Evolutionary conservation across 2,888 invertebrate species (phyloP), one percentile per base, ranked within the genome.

Genomic region (Theretra japonica): DNA sequence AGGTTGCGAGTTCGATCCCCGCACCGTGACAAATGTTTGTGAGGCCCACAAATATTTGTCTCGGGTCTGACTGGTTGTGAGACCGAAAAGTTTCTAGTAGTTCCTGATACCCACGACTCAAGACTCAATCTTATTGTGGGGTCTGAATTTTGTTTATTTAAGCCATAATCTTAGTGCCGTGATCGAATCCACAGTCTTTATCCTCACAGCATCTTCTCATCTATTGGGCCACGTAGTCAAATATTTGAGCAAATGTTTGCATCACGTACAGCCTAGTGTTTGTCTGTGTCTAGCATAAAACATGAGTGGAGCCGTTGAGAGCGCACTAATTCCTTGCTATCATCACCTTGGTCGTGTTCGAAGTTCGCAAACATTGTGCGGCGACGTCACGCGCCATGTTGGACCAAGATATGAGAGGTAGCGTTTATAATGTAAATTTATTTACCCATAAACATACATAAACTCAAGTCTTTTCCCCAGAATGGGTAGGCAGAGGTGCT

Each of bases 291-390:
- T 25, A 50, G n/a, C 68, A 56, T 41, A 57, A 70, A 56, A 58
- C 65, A 65, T 48, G 65, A 48, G 65, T 41, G 41, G 65, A 65
- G 56, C 33, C 23, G 71, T 72, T 60, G 53, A 70, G 71, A 70
- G 70, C 60, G 58, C 68, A 48, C 58, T 72, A 69, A 71, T 73
- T 70, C 70, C 68, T 21, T 23, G 68, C 58, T 68, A 70, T 70
- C 70, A 68, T 73, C 72, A 70, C 72, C 59, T 70, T 50, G 53
- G 68, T 57, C 69, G 70, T 68, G 65, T 69, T 65, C 72, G 21
- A 65, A 71, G 70, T 73, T 73, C n/a, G 73, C 70, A 71, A 73
- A 73, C 69, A 73, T 48, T 62, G 69, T 70, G 70, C 7, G 60
- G 68, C 68, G 60, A 69, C 56, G 73, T 73, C 70, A 73, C 68